A percentile compares a stretch with the other conserved stretches of the same genome.
Conservation (phyloP, 2,113 vertebrate genomes). For the Takifugu bimaculatus region DNA sequence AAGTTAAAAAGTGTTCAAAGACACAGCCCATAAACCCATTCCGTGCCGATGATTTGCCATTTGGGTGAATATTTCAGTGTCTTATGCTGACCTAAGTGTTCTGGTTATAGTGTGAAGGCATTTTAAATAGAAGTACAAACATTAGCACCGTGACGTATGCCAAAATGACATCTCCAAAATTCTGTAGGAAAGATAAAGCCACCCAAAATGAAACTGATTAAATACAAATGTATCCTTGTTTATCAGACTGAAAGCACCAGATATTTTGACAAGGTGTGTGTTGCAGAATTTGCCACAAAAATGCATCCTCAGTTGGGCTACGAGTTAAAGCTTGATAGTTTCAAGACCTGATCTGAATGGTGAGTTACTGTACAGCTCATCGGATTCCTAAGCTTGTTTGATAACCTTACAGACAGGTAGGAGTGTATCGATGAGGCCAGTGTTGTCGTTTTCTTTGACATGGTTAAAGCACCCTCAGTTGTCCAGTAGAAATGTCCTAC, state of each 20-base stretch:
- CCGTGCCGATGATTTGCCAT: slow-evolving; percentile 63
- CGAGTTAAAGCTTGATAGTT: slow-evolving; percentile 76
- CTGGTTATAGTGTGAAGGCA: slow-evolving; percentile 77
- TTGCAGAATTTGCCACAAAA: slow-evolving; percentile 66
- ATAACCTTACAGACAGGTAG: slow-evolving; percentile 11
- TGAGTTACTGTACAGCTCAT: slow-evolving; percentile 31
- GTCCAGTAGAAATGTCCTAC: slow-evolving; percentile 66
- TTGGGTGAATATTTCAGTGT: slow-evolving; percentile 52
- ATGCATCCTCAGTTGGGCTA: slow-evolving; percentile 71
- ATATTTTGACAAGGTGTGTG: slow-evolving; percentile 71
- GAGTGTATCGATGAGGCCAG: slow-evolving; percentile 44
- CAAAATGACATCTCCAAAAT: slow-evolving; percentile 54
- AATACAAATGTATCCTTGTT: slow-evolving; percentile 79
- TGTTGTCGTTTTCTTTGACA: slow-evolving; percentile 43
- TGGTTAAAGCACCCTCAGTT: slow-evolving; percentile 62
- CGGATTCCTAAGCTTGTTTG: slow-evolving; percentile 27
- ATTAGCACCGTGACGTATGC: slow-evolving; percentile 87
- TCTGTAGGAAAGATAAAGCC: slow-evolving; percentile 74
- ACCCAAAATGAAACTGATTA: slow-evolving; percentile 76
- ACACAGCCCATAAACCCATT: slow-evolving; percentile 73
- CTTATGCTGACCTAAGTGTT: slow-evolving; percentile 45
- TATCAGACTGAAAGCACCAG: slow-evolving; percentile 88
- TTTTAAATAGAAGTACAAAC: slow-evolving; percentile 60
- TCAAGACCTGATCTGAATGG: slow-evolving; percentile 65
- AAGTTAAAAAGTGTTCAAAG: slow-evolving; percentile 87